A percentile compares a stretch with the other conserved stretches of the same genome.
These are phyloP conservation scores for Stylophora pistillata DNA, from an alignment of 64 coral and sea anemone genomes.

Conservation along the genomic window DNA sequence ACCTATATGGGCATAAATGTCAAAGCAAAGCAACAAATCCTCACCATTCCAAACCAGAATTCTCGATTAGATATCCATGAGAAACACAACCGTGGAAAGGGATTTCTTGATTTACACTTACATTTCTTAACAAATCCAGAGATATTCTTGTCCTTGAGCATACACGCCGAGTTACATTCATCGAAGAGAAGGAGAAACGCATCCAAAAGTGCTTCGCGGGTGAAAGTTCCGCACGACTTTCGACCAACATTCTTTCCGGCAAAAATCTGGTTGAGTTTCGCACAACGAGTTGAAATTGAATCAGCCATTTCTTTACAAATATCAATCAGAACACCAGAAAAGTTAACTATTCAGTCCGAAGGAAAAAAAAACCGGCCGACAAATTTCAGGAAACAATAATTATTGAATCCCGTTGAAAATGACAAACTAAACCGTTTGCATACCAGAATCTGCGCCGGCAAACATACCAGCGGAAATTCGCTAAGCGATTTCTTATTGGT, in stretches of 20 bases:
- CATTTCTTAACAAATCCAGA: constrained; percentile 93
- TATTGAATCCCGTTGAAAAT: background rate
- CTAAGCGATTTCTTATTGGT: background rate
- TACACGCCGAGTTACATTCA: constrained; percentile 81
- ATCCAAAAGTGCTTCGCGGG: constrained; percentile 90
- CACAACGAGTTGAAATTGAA: constrained; percentile 81
- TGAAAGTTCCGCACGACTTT: constrained; percentile 29
- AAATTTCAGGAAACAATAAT: background rate
- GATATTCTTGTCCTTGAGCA: constrained; percentile 92
- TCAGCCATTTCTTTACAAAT: constrained; percentile 62
- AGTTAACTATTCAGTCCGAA: constrained; percentile 2
- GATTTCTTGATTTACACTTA: constrained; percentile 75
- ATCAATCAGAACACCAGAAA: constrained; percentile 27
- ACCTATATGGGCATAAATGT: too few species aligned
- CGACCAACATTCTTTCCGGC: constrained; percentile 72
- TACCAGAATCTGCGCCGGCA: background rate
- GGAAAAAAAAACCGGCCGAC: background rate
- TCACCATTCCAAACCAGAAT: too few species aligned
- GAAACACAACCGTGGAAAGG: too few species aligned
- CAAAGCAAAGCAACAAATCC: too few species aligned
- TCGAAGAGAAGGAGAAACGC: constrained; percentile 92
- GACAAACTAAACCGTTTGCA: constrained; percentile 22
- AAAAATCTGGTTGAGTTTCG: constrained; percentile 88
- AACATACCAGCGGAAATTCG: background rate
- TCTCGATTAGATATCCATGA: too few species aligned